These are phyloP conservation scores for Volucella inanis DNA, from an alignment of 2,888 invertebrate genomes.

Conservation along the genomic window DNA sequence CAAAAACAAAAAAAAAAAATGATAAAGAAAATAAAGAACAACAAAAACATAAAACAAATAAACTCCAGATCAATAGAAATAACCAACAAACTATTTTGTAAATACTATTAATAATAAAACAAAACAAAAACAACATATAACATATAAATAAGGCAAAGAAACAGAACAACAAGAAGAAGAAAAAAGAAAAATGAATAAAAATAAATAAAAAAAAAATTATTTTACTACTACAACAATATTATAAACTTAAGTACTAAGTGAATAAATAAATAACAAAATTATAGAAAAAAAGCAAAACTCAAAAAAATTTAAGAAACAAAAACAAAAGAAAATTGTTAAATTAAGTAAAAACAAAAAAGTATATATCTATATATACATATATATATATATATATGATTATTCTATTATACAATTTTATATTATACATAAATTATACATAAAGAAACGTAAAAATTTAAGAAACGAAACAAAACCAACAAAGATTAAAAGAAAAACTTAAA, in stretches of 20 bases:
- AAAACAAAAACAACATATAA: constrained; percentile 44
- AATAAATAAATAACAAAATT: constrained; percentile 63
- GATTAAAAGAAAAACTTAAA: constrained; percentile 24
- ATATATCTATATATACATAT: constrained; percentile 70
- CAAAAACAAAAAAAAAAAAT: constrained; percentile 17
- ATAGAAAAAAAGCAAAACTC: constrained; percentile 65
- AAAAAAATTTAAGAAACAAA: constrained; percentile 53
- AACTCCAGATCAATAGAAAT: constrained; percentile 60
- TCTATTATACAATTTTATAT: constrained; percentile 75
- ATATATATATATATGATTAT: constrained; percentile 68
- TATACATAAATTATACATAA: constrained; percentile 75
- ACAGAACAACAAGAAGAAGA: constrained; percentile 36
- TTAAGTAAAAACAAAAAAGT: constrained; percentile 56
- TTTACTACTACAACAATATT: constrained; percentile 74
- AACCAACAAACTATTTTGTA: constrained; percentile 73
- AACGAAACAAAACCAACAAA: constrained; percentile 63
- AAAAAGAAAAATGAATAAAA: constrained; percentile 49
- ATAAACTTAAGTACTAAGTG: constrained; percentile 69
- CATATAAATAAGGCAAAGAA: constrained; percentile 55
- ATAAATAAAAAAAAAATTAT: constrained; percentile 56
- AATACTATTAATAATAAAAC: constrained; percentile 61
- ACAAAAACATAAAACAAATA: constrained; percentile 28
- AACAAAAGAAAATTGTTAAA: constrained; percentile 69
- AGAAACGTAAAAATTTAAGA: constrained; percentile 64
- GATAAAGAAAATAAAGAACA: constrained; percentile 48